Percentiles rank a stretch among this genome's conserved stretches.
Evolutionary conservation across 2,113 vertebrate species (phyloP).

Genomic region (Globicephala melas): DNA sequence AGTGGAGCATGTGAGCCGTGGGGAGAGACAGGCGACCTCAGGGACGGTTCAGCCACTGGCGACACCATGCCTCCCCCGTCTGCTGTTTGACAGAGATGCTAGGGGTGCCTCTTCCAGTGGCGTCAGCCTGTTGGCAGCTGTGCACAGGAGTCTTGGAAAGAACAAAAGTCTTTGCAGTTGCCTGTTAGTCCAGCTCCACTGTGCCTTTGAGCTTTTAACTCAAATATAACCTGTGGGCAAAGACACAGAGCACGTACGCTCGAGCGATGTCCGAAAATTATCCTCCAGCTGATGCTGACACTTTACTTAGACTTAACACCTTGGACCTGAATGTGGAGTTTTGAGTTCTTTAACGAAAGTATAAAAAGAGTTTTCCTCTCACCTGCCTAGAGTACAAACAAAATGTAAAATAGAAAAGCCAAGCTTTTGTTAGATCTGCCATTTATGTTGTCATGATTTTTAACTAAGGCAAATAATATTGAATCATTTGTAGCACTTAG

Average conservation of each 20-base stretch:
- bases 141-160: neutral
- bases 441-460: neutral
- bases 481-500: neutral
- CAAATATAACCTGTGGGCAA: neutral
- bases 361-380: neutral
- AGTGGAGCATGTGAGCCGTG: neutral
- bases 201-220: neutral
- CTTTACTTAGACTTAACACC: neutral
- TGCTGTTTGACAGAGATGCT: neutral
- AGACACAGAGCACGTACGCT: neutral
- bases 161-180: neutral
- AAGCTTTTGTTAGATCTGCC: neutral
- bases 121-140: conserved; percentile 20
- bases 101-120: neutral
- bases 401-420: neutral
- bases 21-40: neutral
- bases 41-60: neutral
- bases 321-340: neutral
- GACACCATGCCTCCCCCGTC: neutral
- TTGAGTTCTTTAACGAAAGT: neutral
- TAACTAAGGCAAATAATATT: neutral
- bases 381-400: conserved; percentile 16
- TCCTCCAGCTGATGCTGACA: accelerated
- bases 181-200: neutral
- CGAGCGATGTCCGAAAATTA: neutral